Evolutionary conservation across 2,888 invertebrate genomes (phyloP).

Genomic region (Cybosia mesomella): DNA sequence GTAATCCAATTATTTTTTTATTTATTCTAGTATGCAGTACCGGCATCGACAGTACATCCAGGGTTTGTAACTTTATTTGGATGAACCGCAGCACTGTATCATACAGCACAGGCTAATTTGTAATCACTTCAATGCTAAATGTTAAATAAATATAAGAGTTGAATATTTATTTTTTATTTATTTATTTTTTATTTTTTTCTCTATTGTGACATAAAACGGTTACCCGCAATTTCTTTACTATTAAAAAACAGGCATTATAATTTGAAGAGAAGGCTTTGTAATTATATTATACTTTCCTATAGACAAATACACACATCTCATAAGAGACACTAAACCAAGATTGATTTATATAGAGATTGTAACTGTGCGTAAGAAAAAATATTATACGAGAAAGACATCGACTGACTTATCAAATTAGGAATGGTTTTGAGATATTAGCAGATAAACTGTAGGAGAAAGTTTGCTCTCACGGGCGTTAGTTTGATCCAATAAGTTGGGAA

Average conservation of each 20-base stretch:
- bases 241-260: background rate
- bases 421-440: constrained; percentile 54
- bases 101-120: no score
- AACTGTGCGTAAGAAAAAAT: constrained; percentile 29
- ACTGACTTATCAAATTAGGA: constrained; percentile 52
- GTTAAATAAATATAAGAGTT: no score
- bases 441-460: constrained; percentile 53
- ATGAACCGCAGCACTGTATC: no score
- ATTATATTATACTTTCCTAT: background rate
- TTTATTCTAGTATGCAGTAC: no score
- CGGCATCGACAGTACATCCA: background rate
- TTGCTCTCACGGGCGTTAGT: constrained; percentile 44
- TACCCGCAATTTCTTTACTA: no score
- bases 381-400: constrained; percentile 33
- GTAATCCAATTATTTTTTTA: background rate
- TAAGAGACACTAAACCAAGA: background rate
- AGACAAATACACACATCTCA: background rate
- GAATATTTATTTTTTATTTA: no score
- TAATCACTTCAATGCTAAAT: no score
- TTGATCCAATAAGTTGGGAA: constrained; percentile 54
- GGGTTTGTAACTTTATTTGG: background rate
- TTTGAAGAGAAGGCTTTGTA: background rate
- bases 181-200: no score
- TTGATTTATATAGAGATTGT: constrained; percentile 23
- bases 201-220: no score